Evolutionary conservation across 2,113 vertebrate species (phyloP).

Genomic region (Carollia perspicillata): DNA sequence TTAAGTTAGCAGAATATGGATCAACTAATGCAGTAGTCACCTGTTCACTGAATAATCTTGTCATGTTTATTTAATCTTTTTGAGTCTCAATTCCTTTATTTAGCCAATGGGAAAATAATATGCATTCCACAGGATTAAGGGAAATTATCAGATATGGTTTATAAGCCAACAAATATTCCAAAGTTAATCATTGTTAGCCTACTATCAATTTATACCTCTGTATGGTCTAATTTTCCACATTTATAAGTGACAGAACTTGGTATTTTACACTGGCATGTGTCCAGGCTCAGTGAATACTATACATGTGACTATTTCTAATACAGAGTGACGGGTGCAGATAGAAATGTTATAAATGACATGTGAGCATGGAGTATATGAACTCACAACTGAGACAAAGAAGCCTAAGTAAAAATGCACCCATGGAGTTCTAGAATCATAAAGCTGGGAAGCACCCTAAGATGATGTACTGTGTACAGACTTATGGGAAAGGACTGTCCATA

Average conservation of each 20-base stretch:
- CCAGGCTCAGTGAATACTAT: background rate
- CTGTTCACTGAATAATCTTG: background rate
- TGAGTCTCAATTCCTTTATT: background rate
- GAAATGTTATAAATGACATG: background rate
- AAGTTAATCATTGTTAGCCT: background rate
- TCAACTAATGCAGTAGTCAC: background rate
- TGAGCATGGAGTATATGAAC: background rate
- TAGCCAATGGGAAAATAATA: background rate
- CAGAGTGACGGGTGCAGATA: background rate
- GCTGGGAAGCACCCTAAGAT: background rate
- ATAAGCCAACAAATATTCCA: background rate
- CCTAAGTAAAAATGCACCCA: background rate
- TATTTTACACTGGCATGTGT: background rate
- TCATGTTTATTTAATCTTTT: background rate
- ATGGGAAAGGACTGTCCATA: background rate
- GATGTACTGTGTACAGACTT: background rate
- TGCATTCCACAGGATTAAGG: background rate
- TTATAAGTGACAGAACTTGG: background rate
- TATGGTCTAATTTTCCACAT: background rate
- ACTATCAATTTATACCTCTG: background rate
- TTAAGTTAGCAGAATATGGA: background rate
- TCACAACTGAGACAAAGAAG: constrained; percentile 6
- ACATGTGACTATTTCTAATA: background rate
- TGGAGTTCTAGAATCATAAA: background rate
- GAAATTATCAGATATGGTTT: background rate